Evolutionary conservation across 2,888 invertebrate genomes (phyloP).

Genomic region (Phanerotoma sp.): DNA sequence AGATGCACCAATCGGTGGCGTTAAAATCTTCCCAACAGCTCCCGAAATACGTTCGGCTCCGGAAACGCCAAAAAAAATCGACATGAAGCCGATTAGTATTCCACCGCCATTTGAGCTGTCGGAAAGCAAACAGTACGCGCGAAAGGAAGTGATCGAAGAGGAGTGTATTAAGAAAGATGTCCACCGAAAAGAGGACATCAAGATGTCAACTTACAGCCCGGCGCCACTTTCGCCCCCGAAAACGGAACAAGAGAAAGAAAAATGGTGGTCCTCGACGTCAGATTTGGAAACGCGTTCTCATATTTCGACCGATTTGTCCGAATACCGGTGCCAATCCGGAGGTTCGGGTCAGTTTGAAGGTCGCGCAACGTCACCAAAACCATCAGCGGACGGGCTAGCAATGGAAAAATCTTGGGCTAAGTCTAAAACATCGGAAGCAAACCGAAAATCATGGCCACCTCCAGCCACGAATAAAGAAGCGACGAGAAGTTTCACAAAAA

Average conservation of each 20-base stretch:
- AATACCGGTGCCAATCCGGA: conserved; percentile 48
- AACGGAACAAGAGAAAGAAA: conserved; percentile 31
- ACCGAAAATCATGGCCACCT: conserved; percentile 62
- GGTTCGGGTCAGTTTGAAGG: conserved; percentile 42
- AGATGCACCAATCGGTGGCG: conserved; percentile 64
- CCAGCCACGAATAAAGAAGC: conserved; percentile 36
- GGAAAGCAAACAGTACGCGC: conserved; percentile 30
- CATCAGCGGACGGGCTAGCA: conserved; percentile 66
- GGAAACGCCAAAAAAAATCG: conserved; percentile 19
- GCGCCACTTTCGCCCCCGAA: conserved; percentile 22
- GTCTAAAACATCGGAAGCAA: conserved; percentile 56
- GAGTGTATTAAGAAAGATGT: conserved; percentile 40
- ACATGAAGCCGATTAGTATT: conserved; percentile 40
- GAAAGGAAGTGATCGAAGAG: conserved; percentile 41
- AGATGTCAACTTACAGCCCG: conserved; percentile 25
- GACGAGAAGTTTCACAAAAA: conserved; percentile 41
- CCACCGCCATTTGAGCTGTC: conserved; percentile 49
- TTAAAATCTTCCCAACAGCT: conserved; percentile 59
- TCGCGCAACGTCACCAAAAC: conserved; percentile 56
- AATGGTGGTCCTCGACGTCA: conserved; percentile 46
- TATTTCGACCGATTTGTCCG: conserved; percentile 50
- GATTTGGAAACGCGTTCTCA: conserved; percentile 47
- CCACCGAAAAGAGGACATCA: conserved; percentile 28
- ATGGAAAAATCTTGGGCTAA: conserved; percentile 72
- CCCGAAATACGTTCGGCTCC: conserved; percentile 37